A percentile compares a stretch with the other conserved stretches of the same genome.
These are phyloP conservation scores for Caenorhabditis macrosperma DNA, from an alignment of 2,888 invertebrate species.

Conservation along the genomic window DNA sequence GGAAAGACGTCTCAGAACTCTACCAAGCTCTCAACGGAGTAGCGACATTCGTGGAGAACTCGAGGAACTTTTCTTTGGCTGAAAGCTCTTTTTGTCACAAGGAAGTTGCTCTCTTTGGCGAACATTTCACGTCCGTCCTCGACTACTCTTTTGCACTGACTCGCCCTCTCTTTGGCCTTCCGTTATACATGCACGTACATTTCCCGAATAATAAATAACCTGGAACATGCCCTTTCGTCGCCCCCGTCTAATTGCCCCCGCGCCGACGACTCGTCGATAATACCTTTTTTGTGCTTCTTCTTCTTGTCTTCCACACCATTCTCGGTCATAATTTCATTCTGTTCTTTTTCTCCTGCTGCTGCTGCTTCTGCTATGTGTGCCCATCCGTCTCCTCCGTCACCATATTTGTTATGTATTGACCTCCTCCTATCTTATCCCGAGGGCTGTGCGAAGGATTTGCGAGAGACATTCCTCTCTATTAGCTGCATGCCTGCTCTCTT, in stretches of 20 bases:
- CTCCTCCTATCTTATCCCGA: conserved; percentile 33
- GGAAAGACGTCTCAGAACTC: too few relatives aligned
- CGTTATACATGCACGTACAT: too few relatives aligned
- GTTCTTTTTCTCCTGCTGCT: background rate
- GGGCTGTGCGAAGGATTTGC: background rate
- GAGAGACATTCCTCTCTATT: background rate
- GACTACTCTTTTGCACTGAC: background rate
- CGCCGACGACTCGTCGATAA: background rate
- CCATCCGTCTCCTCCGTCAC: conserved; percentile 28
- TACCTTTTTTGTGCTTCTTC: background rate
- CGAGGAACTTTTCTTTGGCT: too few relatives aligned
- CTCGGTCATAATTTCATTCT: background rate
- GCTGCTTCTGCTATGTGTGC: conserved; percentile 1
- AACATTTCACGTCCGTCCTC: too few relatives aligned
- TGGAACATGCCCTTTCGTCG: conserved; percentile 36
- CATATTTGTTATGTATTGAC: conserved; percentile 54
- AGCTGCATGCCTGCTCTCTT: background rate
- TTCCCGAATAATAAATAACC: conserved; percentile 40
- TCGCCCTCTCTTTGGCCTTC: conserved; percentile 7
- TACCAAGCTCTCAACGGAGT: too few relatives aligned
- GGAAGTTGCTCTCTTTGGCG: too few relatives aligned
- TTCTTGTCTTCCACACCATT: background rate
- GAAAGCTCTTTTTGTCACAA: too few relatives aligned
- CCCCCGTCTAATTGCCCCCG: conserved; percentile 8
- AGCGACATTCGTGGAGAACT: too few relatives aligned